Base-by-base conservation (phyloP, 1,140 invertebrate species). In the Ceratosolen fusciceps region DNA sequence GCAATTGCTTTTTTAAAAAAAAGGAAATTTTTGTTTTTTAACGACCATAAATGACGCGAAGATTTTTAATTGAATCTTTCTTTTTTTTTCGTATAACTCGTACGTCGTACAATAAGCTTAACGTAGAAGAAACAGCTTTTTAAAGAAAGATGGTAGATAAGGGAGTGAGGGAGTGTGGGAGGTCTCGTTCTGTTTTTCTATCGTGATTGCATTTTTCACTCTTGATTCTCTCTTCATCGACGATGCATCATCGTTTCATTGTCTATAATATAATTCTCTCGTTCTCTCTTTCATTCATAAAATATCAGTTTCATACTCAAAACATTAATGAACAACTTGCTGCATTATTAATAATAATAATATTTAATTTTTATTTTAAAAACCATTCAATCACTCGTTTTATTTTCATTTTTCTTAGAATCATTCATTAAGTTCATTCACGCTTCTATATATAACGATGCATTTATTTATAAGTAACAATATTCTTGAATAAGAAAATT, bases 401-500 rank as follows among this genome's bases (percentile, higher is more conserved):
- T 68, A 62, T 58, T 26, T 1, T 60, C 16, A 31, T 29, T 74
- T 79, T 47, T 76, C 75, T 80, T 75, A 54, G 12, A n/a, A 34
- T 81, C 79, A 72, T 58, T 73, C 77, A 67, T 54, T 71, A 21
- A 26, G 39, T 72, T 73, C 77, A 79, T n/a, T 73, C 77, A 70
- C 56, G 74, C 72, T 82, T 81, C 75, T 84, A 81, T 82, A 83
- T 85, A 85, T 88, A 88, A 87, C 87, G 83, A 86, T 86, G 84
- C 88, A 86, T 88, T 85, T 87, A 87, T 88, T 86, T 87, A 87
- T 88, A 88, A 88, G 84, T 87, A 89, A 87, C 88, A 87, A 86
- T 89, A 88, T 88, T 88, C 81, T 85, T 87, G 83, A 82, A 85
- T 84, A 85, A 85, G 82, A 86, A 47, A 47, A 68, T 37, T 37